A percentile compares a stretch with the other conserved stretches of the same genome.
These are phyloP conservation scores for Esox lucius DNA, from an alignment of 2,797 vertebrate species.

Conservation along the genomic window DNA sequence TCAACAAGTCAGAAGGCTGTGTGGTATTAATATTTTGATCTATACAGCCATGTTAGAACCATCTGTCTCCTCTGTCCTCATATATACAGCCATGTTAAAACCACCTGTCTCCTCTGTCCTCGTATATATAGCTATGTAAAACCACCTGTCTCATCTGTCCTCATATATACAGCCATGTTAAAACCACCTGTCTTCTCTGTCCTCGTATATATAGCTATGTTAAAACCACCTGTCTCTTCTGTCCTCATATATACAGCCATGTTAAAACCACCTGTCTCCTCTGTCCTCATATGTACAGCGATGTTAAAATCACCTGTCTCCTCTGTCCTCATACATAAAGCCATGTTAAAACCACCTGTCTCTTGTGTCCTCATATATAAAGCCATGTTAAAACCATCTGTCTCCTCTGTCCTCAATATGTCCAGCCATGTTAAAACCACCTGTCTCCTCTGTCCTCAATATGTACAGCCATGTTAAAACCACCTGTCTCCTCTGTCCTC, in stretches of 20 bases:
- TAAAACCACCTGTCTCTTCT: neutral
- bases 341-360: too few relatives aligned
- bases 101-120: neutral
- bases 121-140: neutral
- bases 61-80: neutral
- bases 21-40: too few relatives aligned
- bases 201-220: neutral
- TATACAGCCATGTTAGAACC: neutral
- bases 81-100: neutral
- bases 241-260: neutral
- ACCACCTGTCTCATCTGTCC: neutral
- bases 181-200: neutral
- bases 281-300: neutral
- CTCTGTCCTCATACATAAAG: neutral
- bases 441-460: too few relatives aligned
- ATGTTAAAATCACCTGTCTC: neutral
- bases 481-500: neutral
- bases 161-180: neutral
- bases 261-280: neutral
- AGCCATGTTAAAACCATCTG: neutral
- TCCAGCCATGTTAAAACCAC: neutral
- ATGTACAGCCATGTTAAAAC: neutral
- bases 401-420: neutral
- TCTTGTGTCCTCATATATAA: neutral
- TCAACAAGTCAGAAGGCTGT: too few relatives aligned